Percentiles rank a stretch among this genome's conserved stretches.
These are phyloP conservation scores for Umimayanthus chanpuru DNA, from an alignment of 92 coral and sea anemone genomes.

Conservation along the genomic window DNA sequence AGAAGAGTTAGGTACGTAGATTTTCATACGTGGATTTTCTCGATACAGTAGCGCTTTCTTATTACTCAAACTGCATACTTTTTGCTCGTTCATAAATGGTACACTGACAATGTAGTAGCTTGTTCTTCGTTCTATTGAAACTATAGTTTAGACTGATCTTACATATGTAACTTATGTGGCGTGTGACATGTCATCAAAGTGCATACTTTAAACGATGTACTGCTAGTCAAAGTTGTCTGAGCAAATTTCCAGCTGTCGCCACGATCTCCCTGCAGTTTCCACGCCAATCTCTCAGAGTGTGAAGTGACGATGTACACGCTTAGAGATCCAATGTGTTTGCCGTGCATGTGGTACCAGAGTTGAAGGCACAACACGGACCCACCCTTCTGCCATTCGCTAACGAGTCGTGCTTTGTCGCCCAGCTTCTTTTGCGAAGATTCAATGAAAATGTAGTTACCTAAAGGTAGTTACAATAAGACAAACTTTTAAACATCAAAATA, in stretches of 20 bases:
- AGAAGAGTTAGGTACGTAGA: no score
- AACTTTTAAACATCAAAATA: neutral
- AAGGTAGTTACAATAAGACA: neutral
- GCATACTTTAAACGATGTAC: conserved; percentile 40
- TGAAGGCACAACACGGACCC: conserved; percentile 42
- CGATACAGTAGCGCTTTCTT: no score
- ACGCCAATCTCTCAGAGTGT: conserved; percentile 13
- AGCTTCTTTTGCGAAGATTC: conserved; percentile 49
- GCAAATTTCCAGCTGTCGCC: conserved; percentile 50
- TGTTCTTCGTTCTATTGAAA: no score
- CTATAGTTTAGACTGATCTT: no score
- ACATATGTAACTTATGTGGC: neutral
- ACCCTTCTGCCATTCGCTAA: conserved; percentile 41
- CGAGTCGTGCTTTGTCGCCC: conserved; percentile 53
- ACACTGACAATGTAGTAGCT: neutral
- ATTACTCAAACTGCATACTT: no score
- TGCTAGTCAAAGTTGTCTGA: conserved; percentile 42
- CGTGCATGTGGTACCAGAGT: conserved; percentile 54
- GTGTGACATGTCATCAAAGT: neutral
- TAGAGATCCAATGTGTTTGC: conserved; percentile 31
- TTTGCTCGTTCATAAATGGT: no score
- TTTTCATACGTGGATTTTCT: no score
- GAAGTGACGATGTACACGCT: conserved; percentile 38
- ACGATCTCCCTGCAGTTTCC: conserved; percentile 28
- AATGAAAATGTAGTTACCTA: conserved; percentile 50